Base-by-base conservation (phyloP, 2,888 invertebrate genomes). In the Bibio marci region DNA sequence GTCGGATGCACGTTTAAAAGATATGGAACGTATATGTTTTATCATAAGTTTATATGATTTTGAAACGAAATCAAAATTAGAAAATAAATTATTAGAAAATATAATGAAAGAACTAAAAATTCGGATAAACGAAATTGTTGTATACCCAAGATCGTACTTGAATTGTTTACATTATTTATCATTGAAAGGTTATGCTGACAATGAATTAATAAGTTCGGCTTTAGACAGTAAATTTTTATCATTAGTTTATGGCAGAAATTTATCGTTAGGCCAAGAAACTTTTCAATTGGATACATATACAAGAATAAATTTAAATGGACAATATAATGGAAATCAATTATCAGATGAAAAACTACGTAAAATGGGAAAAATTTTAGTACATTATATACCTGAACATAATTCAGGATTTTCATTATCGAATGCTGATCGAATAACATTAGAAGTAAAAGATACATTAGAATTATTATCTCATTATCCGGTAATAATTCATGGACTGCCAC, bases 1-100 rank as follows among this genome's bases (percentile, higher is more conserved):
- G 1, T 44, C 62, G 3, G 37, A 52, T 4, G 55, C 68, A 0
- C 67, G 82, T 44, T 35, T 82, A 1, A 86, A 86, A 58, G 85
- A 86, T 52, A 59, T 85, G 25, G 85, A 85, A 57, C 67, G 82
- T 47, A 57, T 82, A 8, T 57, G 72, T 3, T 64, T 77, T 43
- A 66, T 68, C 1, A 67, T 73, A 50, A 69, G 70, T 3, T 66
- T 72, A 51, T 77, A 76, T 46, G 69, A 76, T 53, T 67, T 65
- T 39, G 56, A 59, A 41, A 72, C 73, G 12, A 47, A 63, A 37
- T 66, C 64, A n/a, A 51, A 62, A 11, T 48, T 53, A 1, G 64
- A 63, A 44, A 52, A 63, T 2, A 66, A 72, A 42, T 48, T 73
- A 11, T 68, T 60, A 40, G 40, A 58, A 13, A 49, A 54, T 11